Percentiles rank a stretch among this genome's conserved stretches.
phyloP scores from a whole-genome alignment of 2,113 vertebrate genomes.

The Boulengerochromis microlepis region DNA sequence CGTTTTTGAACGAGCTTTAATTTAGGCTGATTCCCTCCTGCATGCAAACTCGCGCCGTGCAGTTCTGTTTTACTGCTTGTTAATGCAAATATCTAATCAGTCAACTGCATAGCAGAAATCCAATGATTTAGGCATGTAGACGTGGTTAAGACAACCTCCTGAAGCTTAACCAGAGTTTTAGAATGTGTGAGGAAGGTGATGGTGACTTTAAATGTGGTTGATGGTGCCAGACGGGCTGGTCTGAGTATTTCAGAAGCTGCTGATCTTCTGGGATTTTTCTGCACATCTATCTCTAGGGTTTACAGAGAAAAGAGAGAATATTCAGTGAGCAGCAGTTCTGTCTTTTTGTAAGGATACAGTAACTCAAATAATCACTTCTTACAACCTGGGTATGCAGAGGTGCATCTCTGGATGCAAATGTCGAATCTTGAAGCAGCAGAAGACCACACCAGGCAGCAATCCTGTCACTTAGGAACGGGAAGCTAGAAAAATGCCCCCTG shows the following conservation, averaged over 20 bases:
- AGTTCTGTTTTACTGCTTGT: neutral
- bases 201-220: neutral
- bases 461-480: neutral
- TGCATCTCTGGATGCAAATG: neutral
- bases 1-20: neutral
- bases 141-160: accelerated
- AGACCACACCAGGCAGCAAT: neutral
- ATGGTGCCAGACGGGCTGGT: neutral
- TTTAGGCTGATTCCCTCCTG: neutral
- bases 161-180: neutral
- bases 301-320: neutral
- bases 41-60: neutral
- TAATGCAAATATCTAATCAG: neutral
- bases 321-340: neutral
- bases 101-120: neutral
- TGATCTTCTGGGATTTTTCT: neutral
- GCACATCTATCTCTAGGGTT: neutral
- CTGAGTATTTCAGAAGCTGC: neutral
- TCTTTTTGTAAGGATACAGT: neutral
- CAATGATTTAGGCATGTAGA: neutral
- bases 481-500: neutral
- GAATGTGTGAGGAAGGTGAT: neutral
- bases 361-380: neutral
- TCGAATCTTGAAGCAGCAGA: neutral
- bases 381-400: neutral